Percentiles rank a stretch among this genome's conserved stretches.
Conservation (phyloP, 2,113 vertebrate genomes). For the Leucopsar rothschildi region DNA sequence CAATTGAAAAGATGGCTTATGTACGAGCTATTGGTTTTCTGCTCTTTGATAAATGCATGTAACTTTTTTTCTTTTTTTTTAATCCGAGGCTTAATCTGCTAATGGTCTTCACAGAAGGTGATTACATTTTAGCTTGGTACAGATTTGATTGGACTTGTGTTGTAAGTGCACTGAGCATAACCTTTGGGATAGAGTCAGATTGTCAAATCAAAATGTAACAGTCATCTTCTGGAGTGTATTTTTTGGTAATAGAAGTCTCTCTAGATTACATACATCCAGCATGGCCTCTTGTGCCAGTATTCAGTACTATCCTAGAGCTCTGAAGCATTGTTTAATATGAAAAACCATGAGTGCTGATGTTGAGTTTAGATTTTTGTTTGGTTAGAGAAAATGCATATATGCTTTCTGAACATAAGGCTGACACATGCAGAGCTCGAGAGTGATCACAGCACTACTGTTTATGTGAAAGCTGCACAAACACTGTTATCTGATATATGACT, state of each 20-base stretch:
- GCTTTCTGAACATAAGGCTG: neutral
- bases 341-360: neutral
- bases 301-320: neutral
- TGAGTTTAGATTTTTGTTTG: neutral
- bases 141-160: slow-evolving; percentile 52
- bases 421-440: neutral
- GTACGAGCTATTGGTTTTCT: slow-evolving; percentile 47
- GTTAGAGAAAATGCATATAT: neutral
- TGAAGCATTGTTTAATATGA: neutral
- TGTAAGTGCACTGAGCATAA: neutral
- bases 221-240: neutral
- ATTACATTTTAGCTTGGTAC: slow-evolving; percentile 57
- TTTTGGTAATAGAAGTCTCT: neutral
- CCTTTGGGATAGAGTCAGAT: neutral
- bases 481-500: neutral
- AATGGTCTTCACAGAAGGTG: slow-evolving; percentile 61
- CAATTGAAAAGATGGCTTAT: slow-evolving; percentile 52
- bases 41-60: slow-evolving; percentile 56
- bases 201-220: neutral
- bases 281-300: neutral
- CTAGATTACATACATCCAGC: neutral
- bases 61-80: slow-evolving; percentile 50
- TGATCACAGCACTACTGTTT: neutral
- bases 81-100: slow-evolving; percentile 61
- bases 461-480: neutral